phyloP scores from a whole-genome alignment of 2,888 invertebrate species.

The Dione juno region DNA sequence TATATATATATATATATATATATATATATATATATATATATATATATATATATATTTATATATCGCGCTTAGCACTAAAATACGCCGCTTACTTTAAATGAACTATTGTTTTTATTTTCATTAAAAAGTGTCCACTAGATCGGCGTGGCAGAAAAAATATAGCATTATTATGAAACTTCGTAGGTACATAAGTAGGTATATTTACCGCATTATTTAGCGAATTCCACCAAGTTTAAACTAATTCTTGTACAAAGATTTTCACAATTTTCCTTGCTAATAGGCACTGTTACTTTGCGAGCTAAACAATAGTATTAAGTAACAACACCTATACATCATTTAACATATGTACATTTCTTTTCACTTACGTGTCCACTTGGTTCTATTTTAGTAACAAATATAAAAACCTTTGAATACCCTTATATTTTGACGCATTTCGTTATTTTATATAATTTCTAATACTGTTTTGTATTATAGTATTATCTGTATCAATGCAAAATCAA shows the following conservation, averaged over 20 bases:
- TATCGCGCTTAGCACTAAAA: no score
- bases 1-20: no score
- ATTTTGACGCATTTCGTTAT: background rate
- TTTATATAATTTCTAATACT: no score
- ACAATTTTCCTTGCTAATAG: slow-evolving; percentile 38
- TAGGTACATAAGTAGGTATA: background rate
- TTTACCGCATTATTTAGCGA: slow-evolving; percentile 27
- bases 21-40: no score
- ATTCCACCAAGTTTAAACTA: slow-evolving; percentile 29
- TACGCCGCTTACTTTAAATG: no score
- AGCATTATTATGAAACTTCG: background rate
- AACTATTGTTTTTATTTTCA: no score
- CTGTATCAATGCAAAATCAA: slow-evolving; percentile 6
- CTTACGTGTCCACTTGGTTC: background rate
- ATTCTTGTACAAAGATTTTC: slow-evolving; percentile 38
- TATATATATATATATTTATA: no score
- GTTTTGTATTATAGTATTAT: slow-evolving; percentile 1
- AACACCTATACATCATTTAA: slow-evolving; percentile 3
- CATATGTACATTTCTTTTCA: background rate
- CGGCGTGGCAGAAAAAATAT: no score
- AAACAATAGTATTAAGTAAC: background rate
- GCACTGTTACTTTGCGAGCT: slow-evolving; percentile 12
- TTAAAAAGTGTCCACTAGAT: no score
- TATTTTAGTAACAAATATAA: background rate
- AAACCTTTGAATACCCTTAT: no score